A percentile compares a stretch with the other conserved stretches of the same genome.
Evolutionary conservation across 2,888 invertebrate species (phyloP).

Genomic region (Hirtodrosophila histrioides): DNA sequence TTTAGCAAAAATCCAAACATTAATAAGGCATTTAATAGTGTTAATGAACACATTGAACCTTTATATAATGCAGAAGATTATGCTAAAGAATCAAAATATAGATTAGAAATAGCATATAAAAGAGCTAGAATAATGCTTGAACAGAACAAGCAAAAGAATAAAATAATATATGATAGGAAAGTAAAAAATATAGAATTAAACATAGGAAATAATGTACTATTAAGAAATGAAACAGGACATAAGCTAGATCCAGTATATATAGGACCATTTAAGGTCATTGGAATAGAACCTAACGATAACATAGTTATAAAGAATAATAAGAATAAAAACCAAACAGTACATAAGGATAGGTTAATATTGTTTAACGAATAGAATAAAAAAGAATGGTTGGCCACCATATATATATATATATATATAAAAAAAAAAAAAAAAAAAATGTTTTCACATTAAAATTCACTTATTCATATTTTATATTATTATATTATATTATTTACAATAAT

Average conservation of each 20-base stretch:
- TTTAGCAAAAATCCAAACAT: too few species aligned
- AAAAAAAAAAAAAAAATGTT: too few species aligned
- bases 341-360: background rate
- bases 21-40: conserved; percentile 3
- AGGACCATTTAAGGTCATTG: conserved; percentile 3
- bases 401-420: too few species aligned
- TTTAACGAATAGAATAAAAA: too few species aligned
- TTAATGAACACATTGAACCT: background rate
- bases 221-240: background rate
- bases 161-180: conserved; percentile 1
- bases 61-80: conserved; percentile 3
- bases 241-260: background rate
- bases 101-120: background rate
- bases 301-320: background rate
- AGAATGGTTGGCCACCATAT: too few species aligned
- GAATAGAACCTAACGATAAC: background rate
- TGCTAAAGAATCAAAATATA: conserved; percentile 3
- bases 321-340: background rate
- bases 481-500: too few species aligned
- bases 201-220: background rate
- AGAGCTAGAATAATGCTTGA: background rate
- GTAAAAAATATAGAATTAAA: conserved; percentile 3
- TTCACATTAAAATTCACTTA: too few species aligned
- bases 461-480: too few species aligned
- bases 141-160: background rate